Percentiles rank a stretch among this genome's conserved stretches.
phyloP scores from a whole-genome alignment of 2,888 invertebrate species.

The Eledona agricola region DNA sequence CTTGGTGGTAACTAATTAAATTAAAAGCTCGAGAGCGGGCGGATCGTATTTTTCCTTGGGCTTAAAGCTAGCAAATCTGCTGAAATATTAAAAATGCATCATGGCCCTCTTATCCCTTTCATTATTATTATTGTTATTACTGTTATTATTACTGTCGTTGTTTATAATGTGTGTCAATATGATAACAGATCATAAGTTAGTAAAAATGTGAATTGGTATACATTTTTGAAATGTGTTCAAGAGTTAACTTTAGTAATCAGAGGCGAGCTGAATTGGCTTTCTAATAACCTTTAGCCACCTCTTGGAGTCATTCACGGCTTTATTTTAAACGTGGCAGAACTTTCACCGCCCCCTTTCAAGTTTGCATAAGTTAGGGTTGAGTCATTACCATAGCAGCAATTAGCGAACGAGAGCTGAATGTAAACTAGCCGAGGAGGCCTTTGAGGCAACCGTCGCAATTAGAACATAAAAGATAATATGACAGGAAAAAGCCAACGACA shows the following conservation, averaged over 20 bases:
- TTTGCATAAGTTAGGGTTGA: conserved; percentile 57
- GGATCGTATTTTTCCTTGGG: conserved; percentile 8
- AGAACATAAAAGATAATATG: conserved; percentile 58
- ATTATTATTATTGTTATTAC: no score
- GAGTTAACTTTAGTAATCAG: conserved; percentile 28
- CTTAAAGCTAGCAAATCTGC: no score
- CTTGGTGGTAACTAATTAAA: conserved; percentile 23
- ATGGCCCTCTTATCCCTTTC: no score
- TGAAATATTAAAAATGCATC: no score
- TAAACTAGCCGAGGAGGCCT: conserved; percentile 55
- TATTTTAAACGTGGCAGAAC: conserved; percentile 52
- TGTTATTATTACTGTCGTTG: no score
- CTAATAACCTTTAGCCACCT: conserved; percentile 38
- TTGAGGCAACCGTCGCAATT: conserved; percentile 55
- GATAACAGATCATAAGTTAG: no score
- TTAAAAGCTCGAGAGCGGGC: conserved; percentile 5
- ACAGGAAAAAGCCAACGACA: conserved; percentile 57
- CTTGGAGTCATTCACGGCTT: conserved; percentile 44
- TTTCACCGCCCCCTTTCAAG: conserved; percentile 55
- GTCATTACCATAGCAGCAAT: conserved; percentile 47
- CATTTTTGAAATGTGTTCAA: conserved; percentile 24
- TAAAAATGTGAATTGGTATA: no score
- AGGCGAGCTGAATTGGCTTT: conserved; percentile 36
- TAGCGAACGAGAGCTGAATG: conserved; percentile 56
- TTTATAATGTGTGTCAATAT: no score